phyloP scores from a whole-genome alignment of 2,888 invertebrate species.

The Neuroscelio doddi region DNA sequence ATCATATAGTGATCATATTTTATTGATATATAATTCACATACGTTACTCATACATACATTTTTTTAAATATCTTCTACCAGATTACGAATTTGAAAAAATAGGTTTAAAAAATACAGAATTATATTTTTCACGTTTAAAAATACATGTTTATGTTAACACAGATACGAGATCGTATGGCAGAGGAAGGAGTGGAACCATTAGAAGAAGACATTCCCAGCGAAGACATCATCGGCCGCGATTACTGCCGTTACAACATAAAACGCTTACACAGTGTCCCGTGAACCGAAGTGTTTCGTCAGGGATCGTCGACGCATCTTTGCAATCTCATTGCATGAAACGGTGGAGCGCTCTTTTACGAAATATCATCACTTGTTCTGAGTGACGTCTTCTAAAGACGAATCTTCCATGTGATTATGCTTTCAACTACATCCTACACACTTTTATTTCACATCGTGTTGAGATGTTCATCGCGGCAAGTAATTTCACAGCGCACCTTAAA shows the following conservation, averaged over 20 bases:
- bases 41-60: not conserved
- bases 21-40: too few species aligned
- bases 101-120: not conserved
- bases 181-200: conserved; percentile 75
- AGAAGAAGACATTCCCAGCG: conserved; percentile 76
- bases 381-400: too few species aligned
- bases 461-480: too few species aligned
- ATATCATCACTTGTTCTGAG: not conserved
- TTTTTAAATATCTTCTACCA: conserved; percentile 1
- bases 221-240: conserved; percentile 76
- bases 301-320: conserved; percentile 3
- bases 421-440: not conserved
- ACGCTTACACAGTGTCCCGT: conserved; percentile 48
- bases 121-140: too few species aligned
- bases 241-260: conserved; percentile 74
- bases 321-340: conserved; percentile 1
- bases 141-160: conserved; percentile 45
- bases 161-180: conserved; percentile 77
- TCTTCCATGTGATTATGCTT: not conserved
- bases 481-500: too few species aligned
- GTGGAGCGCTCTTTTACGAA: too few species aligned
- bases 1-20: too few species aligned
- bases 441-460: too few species aligned
- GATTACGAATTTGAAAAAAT: not conserved
- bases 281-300: conserved; percentile 27